phyloP scores from a whole-genome alignment of 2,888 invertebrate genomes.

The Hoplodrina ambigua region DNA sequence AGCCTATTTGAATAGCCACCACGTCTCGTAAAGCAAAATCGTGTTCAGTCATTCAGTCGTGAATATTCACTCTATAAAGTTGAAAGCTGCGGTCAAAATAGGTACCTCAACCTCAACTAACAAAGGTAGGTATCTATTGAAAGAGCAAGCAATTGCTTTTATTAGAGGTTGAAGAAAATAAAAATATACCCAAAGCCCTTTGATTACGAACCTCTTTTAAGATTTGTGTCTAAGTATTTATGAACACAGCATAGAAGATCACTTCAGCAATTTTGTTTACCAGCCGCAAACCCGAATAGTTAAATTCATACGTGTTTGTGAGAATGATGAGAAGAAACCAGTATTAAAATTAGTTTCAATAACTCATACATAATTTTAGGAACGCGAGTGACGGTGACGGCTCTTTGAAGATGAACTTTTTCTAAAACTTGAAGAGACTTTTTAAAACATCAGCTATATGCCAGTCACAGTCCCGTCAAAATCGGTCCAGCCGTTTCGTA shows the following conservation, averaged over 20 bases:
- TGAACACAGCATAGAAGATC: neutral
- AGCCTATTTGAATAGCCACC: neutral
- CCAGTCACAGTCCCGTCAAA: too few species aligned
- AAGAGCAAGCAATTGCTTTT: neutral
- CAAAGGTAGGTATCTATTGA: conserved; percentile 1
- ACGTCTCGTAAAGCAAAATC: conserved; percentile 22
- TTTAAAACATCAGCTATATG: too few species aligned
- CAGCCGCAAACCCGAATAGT: too few species aligned
- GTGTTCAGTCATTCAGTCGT: conserved; percentile 22
- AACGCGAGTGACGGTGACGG: too few species aligned
- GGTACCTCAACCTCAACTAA: neutral
- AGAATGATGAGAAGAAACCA: too few species aligned
- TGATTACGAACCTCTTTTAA: conserved; percentile 2
- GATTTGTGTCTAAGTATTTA: neutral
- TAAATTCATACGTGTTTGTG: too few species aligned
- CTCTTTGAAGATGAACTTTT: too few species aligned
- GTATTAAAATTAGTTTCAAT: too few species aligned
- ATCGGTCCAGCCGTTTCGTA: too few species aligned
- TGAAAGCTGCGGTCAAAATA: conserved; percentile 11
- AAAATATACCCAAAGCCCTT: neutral
- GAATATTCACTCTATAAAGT: conserved; percentile 8
- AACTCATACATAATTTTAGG: too few species aligned
- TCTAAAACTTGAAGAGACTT: too few species aligned
- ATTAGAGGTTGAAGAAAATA: conserved; percentile 24
- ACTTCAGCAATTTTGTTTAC: too few species aligned